phyloP scores from a whole-genome alignment of 1,140 invertebrate species.

The Conus ventricosus region DNA sequence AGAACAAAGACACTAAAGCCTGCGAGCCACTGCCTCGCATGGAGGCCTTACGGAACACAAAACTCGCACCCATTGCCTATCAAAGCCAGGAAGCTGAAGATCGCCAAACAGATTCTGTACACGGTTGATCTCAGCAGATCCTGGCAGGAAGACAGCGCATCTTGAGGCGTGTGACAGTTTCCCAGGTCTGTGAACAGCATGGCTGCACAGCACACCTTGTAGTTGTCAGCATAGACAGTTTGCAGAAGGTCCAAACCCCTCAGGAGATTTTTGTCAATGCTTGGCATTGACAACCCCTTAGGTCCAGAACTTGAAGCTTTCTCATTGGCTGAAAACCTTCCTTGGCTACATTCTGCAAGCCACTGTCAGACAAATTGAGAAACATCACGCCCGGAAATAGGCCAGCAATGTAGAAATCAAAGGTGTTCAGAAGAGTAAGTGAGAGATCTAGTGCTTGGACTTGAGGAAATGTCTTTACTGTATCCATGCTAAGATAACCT shows the following conservation, averaged over 20 bases:
- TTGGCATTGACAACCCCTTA: background rate
- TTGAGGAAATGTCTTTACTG: background rate
- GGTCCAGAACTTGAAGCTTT: background rate
- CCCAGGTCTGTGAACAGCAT: background rate
- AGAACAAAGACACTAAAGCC: background rate
- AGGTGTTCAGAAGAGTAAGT: background rate
- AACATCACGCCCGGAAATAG: background rate
- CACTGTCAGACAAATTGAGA: background rate
- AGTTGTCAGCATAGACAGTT: background rate
- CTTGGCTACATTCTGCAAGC: background rate
- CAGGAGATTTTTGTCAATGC: background rate
- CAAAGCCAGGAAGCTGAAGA: background rate
- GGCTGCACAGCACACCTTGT: background rate
- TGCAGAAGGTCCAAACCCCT: background rate
- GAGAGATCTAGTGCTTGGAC: background rate
- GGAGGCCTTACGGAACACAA: background rate
- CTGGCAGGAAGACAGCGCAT: background rate
- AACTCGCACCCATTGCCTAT: background rate
- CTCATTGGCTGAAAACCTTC: background rate
- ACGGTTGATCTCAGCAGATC: background rate
- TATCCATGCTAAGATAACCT: slow-evolving; percentile 32
- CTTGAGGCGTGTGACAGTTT: background rate
- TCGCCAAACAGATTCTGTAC: background rate
- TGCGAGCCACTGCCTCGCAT: background rate
- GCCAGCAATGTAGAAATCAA: background rate